Conservation (phyloP, 1,140 invertebrate species). For the Gryllus bimaculatus region DNA sequence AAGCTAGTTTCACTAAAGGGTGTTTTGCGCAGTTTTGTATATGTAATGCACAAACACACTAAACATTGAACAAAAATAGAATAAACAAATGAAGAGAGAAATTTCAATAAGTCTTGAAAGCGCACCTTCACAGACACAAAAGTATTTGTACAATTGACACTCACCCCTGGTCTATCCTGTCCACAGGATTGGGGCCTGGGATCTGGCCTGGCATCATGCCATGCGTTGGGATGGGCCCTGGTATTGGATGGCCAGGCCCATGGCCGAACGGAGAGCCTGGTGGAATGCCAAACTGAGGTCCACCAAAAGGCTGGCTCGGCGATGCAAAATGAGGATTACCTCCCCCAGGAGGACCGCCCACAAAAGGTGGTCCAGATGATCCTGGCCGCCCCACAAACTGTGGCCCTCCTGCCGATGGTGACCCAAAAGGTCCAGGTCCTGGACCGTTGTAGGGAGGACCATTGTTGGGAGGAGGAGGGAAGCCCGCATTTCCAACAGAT, state of each 20-base stretch:
- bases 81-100: no score
- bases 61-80: no score
- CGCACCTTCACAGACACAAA: no score
- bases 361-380: conserved; percentile 58
- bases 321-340: conserved; percentile 56
- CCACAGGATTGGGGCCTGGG: conserved; percentile 55
- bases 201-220: conserved; percentile 44
- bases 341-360: conserved; percentile 42
- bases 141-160: conserved; percentile 28
- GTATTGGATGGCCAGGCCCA: conserved; percentile 45
- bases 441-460: conserved; percentile 55
- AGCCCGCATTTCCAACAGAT: conserved; percentile 38
- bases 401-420: conserved; percentile 49
- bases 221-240: conserved; percentile 28
- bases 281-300: conserved; percentile 56
- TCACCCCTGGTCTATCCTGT: conserved; percentile 62
- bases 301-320: conserved; percentile 51
- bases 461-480: conserved; percentile 52
- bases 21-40: no score
- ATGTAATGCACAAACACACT: no score
- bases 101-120: no score
- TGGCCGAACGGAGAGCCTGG: conserved; percentile 56
- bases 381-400: conserved; percentile 54
- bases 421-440: conserved; percentile 51
- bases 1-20: no score